These are phyloP conservation scores for Pyrochroa serraticornis DNA, from an alignment of 2,888 invertebrate genomes.

Conservation along the genomic window DNA sequence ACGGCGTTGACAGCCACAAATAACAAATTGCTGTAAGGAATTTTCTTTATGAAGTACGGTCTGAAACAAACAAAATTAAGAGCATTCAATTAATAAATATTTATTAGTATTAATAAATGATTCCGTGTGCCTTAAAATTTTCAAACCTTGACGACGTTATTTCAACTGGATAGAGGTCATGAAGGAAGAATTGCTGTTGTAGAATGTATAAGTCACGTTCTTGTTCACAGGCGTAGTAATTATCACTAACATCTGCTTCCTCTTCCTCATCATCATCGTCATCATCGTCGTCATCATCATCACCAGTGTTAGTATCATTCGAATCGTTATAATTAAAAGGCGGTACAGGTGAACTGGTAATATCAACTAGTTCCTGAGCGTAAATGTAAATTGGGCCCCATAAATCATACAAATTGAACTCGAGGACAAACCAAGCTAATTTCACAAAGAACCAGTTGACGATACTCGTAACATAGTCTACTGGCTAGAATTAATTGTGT, in stretches of 20 bases:
- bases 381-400: slow-evolving; percentile 37
- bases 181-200: slow-evolving; percentile 42
- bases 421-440: slow-evolving; percentile 51
- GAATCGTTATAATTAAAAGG: not conserved
- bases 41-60: slow-evolving; percentile 73
- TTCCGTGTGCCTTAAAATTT: not conserved
- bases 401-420: slow-evolving; percentile 45
- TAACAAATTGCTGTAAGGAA: slow-evolving; percentile 79
- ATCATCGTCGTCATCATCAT: slow-evolving; percentile 9
- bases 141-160: slow-evolving; percentile 6
- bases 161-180: slow-evolving; percentile 27
- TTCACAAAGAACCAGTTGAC: slow-evolving; percentile 59
- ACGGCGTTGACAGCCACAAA: slow-evolving; percentile 72
- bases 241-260: slow-evolving; percentile 49
- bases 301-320: not conserved
- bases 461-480: slow-evolving; percentile 50
- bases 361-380: slow-evolving; percentile 28
- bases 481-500: slow-evolving; percentile 54
- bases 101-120: not conserved
- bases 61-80: slow-evolving; percentile 51
- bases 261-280: slow-evolving; percentile 53
- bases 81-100: too few relatives aligned
- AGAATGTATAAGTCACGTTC: slow-evolving; percentile 47
- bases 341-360: not conserved
- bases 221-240: slow-evolving; percentile 52